phyloP scores from a whole-genome alignment of 2,888 invertebrate species.

The Agrotis puta region DNA sequence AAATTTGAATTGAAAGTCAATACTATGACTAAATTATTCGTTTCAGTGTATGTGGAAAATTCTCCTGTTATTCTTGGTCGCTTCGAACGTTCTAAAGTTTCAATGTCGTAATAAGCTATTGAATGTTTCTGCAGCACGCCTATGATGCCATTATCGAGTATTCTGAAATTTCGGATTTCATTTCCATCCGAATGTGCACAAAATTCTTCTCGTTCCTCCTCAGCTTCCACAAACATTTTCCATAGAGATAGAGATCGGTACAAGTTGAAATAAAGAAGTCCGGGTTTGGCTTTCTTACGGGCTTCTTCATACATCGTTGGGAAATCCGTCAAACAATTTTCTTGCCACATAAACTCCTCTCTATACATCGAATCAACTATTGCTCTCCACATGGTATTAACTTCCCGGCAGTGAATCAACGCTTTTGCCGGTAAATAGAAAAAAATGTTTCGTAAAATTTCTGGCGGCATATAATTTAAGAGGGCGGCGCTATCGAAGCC shows the following conservation, averaged over 20 bases:
- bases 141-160: slow-evolving; percentile 74
- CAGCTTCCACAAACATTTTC: slow-evolving; percentile 71
- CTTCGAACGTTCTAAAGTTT: slow-evolving; percentile 69
- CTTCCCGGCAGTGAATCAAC: slow-evolving; percentile 72
- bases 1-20: slow-evolving; percentile 69
- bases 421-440: slow-evolving; percentile 71
- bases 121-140: slow-evolving; percentile 75
- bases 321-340: slow-evolving; percentile 73
- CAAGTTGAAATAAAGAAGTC: slow-evolving; percentile 74
- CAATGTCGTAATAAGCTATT: slow-evolving; percentile 77
- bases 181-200: no score
- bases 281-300: slow-evolving; percentile 66
- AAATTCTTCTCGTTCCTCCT: slow-evolving; percentile 76
- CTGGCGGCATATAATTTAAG: slow-evolving; percentile 71
- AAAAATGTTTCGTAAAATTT: slow-evolving; percentile 77
- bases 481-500: neutral
- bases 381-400: slow-evolving; percentile 76
- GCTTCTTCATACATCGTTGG: slow-evolving; percentile 68
- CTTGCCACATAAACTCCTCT: slow-evolving; percentile 75
- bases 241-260: slow-evolving; percentile 81
- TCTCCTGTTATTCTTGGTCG: slow-evolving; percentile 70
- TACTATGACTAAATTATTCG: slow-evolving; percentile 69
- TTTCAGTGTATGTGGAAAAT: slow-evolving; percentile 76
- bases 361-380: slow-evolving; percentile 73
- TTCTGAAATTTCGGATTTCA: slow-evolving; percentile 73